Base-by-base conservation (phyloP, 2,888 invertebrate species). In the Omphaloscelis lunosa region DNA sequence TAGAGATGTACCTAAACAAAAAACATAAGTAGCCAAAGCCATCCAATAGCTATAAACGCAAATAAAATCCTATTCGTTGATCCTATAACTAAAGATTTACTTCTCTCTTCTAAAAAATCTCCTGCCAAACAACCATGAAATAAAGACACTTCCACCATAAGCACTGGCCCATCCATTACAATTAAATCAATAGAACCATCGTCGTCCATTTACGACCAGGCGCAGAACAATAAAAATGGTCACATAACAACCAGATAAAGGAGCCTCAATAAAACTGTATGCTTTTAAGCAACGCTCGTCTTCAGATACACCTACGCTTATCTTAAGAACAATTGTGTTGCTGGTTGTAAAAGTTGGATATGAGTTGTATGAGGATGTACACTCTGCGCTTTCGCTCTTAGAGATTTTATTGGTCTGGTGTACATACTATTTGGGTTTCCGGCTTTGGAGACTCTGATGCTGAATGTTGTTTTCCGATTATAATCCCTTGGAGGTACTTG, bases 231-330 rank as follows among this genome's bases (percentile, higher is more conserved):
- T 84, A 88, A 84, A 85, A 82, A 69, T 73, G 70, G 72, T 59
- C 79, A 75, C 75, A 70, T 77, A 72, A 88, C 79, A 80, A 79
- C 66, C 63, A 76, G 77, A 89, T 89, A 82, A 84, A 89, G 78
- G 74, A 79, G 41, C 58, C 58, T 11, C 69, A 79, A 84, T 88
- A 88, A 88, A 88, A 83, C 62, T 70, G 61, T 71, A 59, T 56
- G 68, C 59, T 72, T 81, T 88, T 84, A 89, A 79, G 81, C 66
- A 78, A 77, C 73, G 77, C 79, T 85, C 74, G 77, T 66, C 56
- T 48, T 71, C 29, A 61, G 66, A 71, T 78, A 76, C 75, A 80
- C 66, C 67, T 71, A 75, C 74, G 59, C 41, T 78, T 81, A 84
- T 82, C 79, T 82, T 80, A 77, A 85, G 75, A 72, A 78, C 68